phyloP scores from a whole-genome alignment of 2,113 vertebrate species.

The Otocyon megalotis region DNA sequence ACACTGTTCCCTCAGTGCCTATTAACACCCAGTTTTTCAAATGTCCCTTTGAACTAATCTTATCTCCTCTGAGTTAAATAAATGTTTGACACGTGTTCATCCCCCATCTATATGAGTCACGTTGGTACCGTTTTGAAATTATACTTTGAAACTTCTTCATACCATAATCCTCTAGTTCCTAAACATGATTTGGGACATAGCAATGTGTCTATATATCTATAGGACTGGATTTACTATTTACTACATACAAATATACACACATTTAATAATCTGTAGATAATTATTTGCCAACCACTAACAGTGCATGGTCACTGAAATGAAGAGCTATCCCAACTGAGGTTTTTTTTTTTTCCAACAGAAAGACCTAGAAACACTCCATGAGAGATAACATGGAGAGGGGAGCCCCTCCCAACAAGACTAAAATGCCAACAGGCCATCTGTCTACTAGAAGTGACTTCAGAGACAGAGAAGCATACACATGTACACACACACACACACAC shows the following conservation, averaged over 20 bases:
- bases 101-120: background rate
- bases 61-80: background rate
- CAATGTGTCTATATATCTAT: too few species aligned
- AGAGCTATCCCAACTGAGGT: background rate
- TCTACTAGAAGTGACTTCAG: background rate
- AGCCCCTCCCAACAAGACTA: background rate
- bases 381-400: background rate
- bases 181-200: background rate
- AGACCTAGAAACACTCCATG: background rate
- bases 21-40: background rate
- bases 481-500: background rate
- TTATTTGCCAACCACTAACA: background rate
- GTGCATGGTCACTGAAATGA: background rate
- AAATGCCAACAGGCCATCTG: background rate
- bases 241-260: background rate
- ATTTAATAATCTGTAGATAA: background rate
- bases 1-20: background rate
- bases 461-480: background rate
- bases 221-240: background rate
- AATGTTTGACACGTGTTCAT: background rate
- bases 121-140: slow-evolving; percentile 3
- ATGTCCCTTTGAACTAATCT: background rate
- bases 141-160: background rate
- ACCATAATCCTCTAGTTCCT: background rate
- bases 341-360: background rate